These are phyloP conservation scores for Paraescarpia echinospica DNA, from an alignment of 1,140 invertebrate species.

Conservation along the genomic window DNA sequence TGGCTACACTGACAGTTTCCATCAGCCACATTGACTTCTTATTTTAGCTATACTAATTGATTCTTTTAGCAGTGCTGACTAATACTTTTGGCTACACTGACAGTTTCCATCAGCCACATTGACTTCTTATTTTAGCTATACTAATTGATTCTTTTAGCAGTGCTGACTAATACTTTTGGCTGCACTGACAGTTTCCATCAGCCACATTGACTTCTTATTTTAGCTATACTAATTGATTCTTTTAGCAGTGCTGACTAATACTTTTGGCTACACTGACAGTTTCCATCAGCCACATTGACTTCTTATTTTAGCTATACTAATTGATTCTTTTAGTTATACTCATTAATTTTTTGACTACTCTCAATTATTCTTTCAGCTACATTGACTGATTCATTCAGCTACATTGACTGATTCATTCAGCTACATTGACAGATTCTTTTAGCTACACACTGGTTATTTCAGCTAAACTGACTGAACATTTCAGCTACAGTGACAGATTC, in stretches of 20 bases:
- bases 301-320: neutral
- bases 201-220: neutral
- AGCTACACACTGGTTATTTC: too few relatives aligned
- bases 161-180: neutral
- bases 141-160: too few relatives aligned
- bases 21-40: neutral
- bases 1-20: neutral
- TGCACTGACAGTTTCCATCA: neutral
- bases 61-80: neutral
- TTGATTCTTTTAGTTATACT: neutral
- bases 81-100: neutral
- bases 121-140: too few relatives aligned
- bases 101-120: neutral
- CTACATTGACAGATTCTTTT: too few relatives aligned
- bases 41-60: too few relatives aligned
- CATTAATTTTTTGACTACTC: too few relatives aligned
- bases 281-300: neutral
- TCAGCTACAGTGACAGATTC: neutral
- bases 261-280: neutral
- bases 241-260: neutral
- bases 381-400: too few relatives aligned
- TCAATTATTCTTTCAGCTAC: too few relatives aligned
- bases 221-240: too few relatives aligned
- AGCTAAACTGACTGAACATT: too few relatives aligned
- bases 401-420: too few relatives aligned